phyloP scores from a whole-genome alignment of 1,140 invertebrate species.

The Chelonus insularis region DNA sequence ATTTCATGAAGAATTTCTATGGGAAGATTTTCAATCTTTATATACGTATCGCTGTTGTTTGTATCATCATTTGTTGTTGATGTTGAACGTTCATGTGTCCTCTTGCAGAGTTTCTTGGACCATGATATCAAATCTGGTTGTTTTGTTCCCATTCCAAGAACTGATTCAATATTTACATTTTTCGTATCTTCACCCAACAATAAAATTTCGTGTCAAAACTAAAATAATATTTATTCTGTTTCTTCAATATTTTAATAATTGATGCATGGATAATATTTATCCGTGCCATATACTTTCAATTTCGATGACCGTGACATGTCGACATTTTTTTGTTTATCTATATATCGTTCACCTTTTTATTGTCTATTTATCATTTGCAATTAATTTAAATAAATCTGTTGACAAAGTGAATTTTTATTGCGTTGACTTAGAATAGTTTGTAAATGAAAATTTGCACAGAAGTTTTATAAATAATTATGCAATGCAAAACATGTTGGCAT shows the following conservation, averaged over 20 bases:
- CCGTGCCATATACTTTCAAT: background rate
- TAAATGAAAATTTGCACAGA: background rate
- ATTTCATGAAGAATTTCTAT: conserved; percentile 42
- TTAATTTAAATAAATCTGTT: too few relatives aligned
- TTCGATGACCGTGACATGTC: background rate
- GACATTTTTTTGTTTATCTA: too few relatives aligned
- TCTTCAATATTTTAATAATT: background rate
- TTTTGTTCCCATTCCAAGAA: conserved; percentile 1
- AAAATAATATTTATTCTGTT: background rate
- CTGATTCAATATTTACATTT: background rate
- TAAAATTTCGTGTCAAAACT: background rate
- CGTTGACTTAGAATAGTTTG: too few relatives aligned
- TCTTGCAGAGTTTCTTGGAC: background rate
- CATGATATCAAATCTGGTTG: background rate
- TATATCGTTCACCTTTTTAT: too few relatives aligned
- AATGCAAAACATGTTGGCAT: conserved; percentile 15
- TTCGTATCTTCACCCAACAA: background rate
- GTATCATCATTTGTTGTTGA: conserved; percentile 2
- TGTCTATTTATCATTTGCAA: too few relatives aligned
- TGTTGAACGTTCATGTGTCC: background rate
- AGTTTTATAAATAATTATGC: conserved; percentile 14
- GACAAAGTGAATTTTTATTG: too few relatives aligned
- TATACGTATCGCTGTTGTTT: background rate
- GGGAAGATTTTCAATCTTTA: conserved; percentile 28
- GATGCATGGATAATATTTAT: too few relatives aligned